phyloP scores from a whole-genome alignment of 2,113 vertebrate species.

The Cochlearius cochlearius region DNA sequence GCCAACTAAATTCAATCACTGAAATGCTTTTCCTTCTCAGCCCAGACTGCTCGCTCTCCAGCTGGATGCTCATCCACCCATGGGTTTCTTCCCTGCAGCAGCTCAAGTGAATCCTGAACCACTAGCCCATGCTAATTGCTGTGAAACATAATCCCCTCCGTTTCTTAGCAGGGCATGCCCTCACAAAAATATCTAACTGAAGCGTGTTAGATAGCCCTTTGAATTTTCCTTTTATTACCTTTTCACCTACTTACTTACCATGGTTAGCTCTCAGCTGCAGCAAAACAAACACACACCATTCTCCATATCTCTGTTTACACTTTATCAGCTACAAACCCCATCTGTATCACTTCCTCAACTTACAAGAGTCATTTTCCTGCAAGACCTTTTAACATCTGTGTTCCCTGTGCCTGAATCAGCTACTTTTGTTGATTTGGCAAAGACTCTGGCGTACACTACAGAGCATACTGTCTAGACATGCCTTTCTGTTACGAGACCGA shows the following conservation, averaged over 20 bases:
- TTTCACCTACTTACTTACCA: neutral
- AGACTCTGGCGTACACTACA: neutral
- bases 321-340: neutral
- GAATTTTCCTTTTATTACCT: neutral
- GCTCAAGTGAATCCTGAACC: neutral
- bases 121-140: neutral
- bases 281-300: neutral
- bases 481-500: neutral
- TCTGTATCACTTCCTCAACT: neutral
- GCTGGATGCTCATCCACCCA: neutral
- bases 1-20: slow-evolving; percentile 25
- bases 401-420: neutral
- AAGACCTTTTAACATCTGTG: slow-evolving; percentile 30
- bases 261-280: neutral
- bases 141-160: neutral
- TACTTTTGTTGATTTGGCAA: slow-evolving; percentile 32
- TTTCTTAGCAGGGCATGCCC: neutral
- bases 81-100: neutral
- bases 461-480: slow-evolving; percentile 10
- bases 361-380: neutral
- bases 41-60: neutral
- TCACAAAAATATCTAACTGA: neutral
- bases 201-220: neutral
- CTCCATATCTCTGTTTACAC: neutral
- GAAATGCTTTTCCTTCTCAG: neutral